These are phyloP conservation scores for Geotrupes spiniger DNA, from an alignment of 2,888 invertebrate species.

Conservation along the genomic window DNA sequence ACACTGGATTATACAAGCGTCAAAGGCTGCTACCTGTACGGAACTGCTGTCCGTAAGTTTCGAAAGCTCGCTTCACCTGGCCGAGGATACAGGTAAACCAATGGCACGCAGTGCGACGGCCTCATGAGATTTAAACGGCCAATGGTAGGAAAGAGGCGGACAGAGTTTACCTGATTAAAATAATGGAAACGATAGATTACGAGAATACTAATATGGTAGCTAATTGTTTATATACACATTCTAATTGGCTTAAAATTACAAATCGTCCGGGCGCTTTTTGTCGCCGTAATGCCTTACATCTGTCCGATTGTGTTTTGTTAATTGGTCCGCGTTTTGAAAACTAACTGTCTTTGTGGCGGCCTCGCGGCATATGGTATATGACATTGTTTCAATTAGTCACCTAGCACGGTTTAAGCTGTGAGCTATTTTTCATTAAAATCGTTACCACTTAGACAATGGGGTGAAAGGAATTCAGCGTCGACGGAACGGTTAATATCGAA, in stretches of 20 bases:
- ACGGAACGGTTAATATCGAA: no score
- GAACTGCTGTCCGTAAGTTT: conserved; percentile 44
- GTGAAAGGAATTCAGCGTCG: no score
- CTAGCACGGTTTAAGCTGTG: no score
- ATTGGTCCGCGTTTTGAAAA: no score
- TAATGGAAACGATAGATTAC: conserved; percentile 50
- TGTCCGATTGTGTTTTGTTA: no score
- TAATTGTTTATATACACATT: conserved; percentile 46
- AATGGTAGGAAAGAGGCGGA: conserved; percentile 38
- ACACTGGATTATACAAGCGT: conserved; percentile 26
- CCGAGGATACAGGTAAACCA: conserved; percentile 36
- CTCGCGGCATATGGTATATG: no score
- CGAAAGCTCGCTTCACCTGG: conserved; percentile 34
- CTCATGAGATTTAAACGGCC: conserved; percentile 29
- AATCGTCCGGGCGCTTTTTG: no score
- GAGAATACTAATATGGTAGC: conserved; percentile 49
- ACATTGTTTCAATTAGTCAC: no score
- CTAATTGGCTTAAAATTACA: conserved; percentile 40
- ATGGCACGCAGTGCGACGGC: conserved; percentile 30
- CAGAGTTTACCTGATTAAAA: conserved; percentile 41
- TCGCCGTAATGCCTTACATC: no score
- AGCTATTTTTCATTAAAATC: no score
- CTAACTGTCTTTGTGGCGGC: no score
- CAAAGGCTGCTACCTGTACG: conserved; percentile 43
- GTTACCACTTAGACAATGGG: no score